Conservation (phyloP, 2,888 invertebrate genomes). For the Agonopterix heracliana region DNA sequence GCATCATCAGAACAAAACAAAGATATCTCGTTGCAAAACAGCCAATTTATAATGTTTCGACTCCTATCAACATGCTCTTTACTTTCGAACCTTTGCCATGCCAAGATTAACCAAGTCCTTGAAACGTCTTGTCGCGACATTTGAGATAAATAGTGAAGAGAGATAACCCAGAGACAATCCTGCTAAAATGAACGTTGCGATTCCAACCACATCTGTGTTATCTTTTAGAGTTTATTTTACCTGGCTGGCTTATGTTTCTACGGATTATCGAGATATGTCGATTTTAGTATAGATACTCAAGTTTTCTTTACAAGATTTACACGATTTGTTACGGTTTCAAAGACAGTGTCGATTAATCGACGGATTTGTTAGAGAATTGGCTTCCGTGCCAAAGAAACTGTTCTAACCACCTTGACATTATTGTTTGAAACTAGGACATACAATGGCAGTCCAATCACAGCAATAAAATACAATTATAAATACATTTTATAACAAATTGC, state of each 20-base stretch:
- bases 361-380: no score
- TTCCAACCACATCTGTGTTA: neutral
- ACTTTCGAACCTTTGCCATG: constrained; percentile 10
- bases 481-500: constrained; percentile 5
- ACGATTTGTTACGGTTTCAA: no score
- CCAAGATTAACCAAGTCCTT: constrained; percentile 42
- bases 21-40: no score
- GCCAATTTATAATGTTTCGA: no score
- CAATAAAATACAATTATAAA: neutral
- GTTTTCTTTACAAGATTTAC: no score
- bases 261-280: neutral
- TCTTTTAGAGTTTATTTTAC: constrained; percentile 4
- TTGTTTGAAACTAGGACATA: constrained; percentile 3
- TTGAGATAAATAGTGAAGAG: constrained; percentile 41
- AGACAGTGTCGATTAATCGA: no score
- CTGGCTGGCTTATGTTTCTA: constrained; percentile 15
- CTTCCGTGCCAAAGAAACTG: neutral
- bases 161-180: constrained; percentile 26
- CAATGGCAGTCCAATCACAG: neutral
- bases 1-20: no score
- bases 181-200: neutral
- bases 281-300: neutral
- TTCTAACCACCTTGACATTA: constrained; percentile 1
- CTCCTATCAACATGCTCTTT: no score
- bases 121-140: constrained; percentile 37